Evolutionary conservation across 1,140 invertebrate species (phyloP).

Genomic region (Hypothenemus hampei): DNA sequence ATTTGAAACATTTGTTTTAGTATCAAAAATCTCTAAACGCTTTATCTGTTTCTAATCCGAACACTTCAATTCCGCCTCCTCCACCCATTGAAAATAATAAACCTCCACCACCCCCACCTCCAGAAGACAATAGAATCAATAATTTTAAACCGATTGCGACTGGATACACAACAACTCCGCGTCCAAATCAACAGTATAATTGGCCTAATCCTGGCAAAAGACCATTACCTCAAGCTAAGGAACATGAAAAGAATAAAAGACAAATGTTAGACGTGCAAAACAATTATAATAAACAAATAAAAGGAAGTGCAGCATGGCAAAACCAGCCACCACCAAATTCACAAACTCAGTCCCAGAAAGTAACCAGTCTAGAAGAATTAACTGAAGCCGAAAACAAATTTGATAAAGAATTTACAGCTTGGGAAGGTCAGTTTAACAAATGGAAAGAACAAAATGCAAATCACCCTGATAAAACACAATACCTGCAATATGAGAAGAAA

Average conservation of each 20-base stretch:
- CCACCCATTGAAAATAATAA: slow-evolving; percentile 49
- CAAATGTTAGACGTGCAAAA: slow-evolving; percentile 21
- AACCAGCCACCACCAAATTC: slow-evolving; percentile 19
- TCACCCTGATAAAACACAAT: slow-evolving; percentile 79
- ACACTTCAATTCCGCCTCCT: slow-evolving; percentile 43
- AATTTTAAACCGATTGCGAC: not conserved
- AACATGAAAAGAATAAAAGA: slow-evolving; percentile 21
- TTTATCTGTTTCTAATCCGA: slow-evolving; percentile 36
- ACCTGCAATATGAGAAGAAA: slow-evolving; percentile 75
- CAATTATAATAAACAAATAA: not conserved
- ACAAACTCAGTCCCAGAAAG: slow-evolving; percentile 21
- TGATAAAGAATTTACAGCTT: slow-evolving; percentile 75
- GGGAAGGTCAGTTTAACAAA: slow-evolving; percentile 78
- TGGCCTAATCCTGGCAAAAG: slow-evolving; percentile 21
- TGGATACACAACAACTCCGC: slow-evolving; percentile 26
- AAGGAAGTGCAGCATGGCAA: not conserved
- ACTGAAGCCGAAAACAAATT: slow-evolving; percentile 71
- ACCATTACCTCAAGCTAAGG: slow-evolving; percentile 10
- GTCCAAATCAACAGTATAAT: slow-evolving; percentile 20
- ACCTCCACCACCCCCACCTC: slow-evolving; percentile 47
- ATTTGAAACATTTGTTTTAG: slow-evolving; percentile 29
- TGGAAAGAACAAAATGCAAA: slow-evolving; percentile 81
- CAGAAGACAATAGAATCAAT: slow-evolving; percentile 5
- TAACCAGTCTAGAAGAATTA: slow-evolving; percentile 36
- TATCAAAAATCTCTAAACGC: slow-evolving; percentile 46